Base-by-base conservation (phyloP, 2,797 vertebrate genomes). In the Cirrhinus molitorella region DNA sequence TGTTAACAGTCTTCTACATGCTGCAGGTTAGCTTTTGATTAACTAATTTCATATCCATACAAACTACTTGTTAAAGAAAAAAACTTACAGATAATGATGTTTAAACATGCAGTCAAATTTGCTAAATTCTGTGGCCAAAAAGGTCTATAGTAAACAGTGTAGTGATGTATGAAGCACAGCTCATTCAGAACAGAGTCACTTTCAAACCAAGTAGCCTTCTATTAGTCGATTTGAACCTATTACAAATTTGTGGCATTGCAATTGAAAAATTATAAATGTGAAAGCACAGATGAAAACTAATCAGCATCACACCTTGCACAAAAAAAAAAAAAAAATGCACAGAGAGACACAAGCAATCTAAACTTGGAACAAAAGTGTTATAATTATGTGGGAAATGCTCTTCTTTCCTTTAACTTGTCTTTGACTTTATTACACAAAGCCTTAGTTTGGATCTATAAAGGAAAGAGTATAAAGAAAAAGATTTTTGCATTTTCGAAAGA, bases 291-390 rank as follows among this genome's bases (percentile, higher is more conserved):
- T 34, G 4, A 66, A 40, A 40, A 40, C 65, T 67, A n/a, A 37
- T 21, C 19, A 40, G 34, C 34, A 37, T 67, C 34, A 40, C 65
- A 40, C 2, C 10, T 13, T 40, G 65, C 10, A n/a, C 11, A 40
- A 17, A 40, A 67, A 19, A 17, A 19, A 34, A 65, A 34, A 4
- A n/a, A n/a, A n/a, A n/a, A n/a, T n/a, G n/a, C 7, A 65, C 14
- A 17, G 10, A 6, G 23, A 59, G 57, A 59, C 16, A 34, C 8
- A 65, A 65, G 0, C 31, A 51, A 83, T 61, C 80, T 79, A 85
- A 76, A 83, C 57, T 75, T 76, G 51, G 79, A 80, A 47, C 31
- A 76, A 70, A 82, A 23, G 43, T 80, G 34, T 47, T 61, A 74
- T 21, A 45, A 7, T 25, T 23, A 19, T 10, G 8, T 65, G 16